Evolutionary conservation across 1,140 invertebrate genomes (phyloP).

Genomic region (Anoplophora glabripennis): DNA sequence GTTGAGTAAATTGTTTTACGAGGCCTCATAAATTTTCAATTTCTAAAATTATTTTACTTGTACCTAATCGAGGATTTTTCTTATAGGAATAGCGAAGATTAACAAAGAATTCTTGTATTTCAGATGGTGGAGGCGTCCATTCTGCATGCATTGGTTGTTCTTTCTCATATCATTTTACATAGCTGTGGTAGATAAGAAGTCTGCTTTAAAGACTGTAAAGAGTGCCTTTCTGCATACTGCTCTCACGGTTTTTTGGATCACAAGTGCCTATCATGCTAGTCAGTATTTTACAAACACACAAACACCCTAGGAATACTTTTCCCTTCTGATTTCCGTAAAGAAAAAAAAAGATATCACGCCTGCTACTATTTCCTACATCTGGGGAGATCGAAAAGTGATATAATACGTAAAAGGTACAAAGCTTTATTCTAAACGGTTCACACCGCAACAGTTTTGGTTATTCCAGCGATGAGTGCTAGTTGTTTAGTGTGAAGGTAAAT

Average conservation of each 20-base stretch:
- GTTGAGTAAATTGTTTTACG: no score
- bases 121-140: neutral
- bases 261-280: slow-evolving; percentile 2
- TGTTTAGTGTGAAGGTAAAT: no score
- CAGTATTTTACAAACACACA: neutral
- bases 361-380: no score
- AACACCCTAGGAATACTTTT: neutral
- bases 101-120: neutral
- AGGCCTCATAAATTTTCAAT: no score
- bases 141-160: neutral
- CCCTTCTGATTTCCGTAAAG: neutral
- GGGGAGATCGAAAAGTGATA: no score
- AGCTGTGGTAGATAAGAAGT: slow-evolving; percentile 7
- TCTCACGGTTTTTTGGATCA: neutral
- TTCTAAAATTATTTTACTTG: no score
- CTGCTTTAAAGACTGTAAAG: slow-evolving; percentile 6
- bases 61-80: no score
- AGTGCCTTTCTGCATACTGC: neutral
- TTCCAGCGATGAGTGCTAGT: no score
- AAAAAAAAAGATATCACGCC: neutral
- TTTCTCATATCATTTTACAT: neutral
- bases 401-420: no score
- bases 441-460: no score
- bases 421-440: no score
- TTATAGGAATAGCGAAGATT: no score